phyloP scores from a whole-genome alignment of 2,797 vertebrate species.

The Steatocranus sp. region DNA sequence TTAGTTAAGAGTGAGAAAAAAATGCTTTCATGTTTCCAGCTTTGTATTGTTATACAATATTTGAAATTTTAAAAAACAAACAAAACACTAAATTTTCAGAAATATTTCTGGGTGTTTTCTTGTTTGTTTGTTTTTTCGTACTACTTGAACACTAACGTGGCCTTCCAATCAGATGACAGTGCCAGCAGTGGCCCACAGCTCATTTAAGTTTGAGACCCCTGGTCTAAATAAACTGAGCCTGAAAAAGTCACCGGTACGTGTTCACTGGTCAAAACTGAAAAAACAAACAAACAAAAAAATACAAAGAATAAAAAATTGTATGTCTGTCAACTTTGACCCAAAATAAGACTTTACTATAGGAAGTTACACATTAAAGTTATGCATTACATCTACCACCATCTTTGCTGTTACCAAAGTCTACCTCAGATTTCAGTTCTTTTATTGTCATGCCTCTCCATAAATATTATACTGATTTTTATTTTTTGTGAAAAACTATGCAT shows the following conservation, averaged over 20 bases:
- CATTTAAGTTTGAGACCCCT: neutral
- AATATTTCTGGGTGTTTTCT: neutral
- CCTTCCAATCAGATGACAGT: neutral
- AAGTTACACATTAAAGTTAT: neutral
- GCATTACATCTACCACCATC: neutral
- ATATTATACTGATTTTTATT: neutral
- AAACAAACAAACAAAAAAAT: accelerated
- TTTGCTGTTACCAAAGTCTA: neutral
- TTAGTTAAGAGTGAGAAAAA: neutral
- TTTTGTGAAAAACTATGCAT: neutral
- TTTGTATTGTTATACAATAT: no score
- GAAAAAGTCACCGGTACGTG: neutral
- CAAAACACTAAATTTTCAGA: no score
- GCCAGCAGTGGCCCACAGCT: neutral
- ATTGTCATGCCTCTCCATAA: neutral
- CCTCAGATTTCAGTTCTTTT: neutral
- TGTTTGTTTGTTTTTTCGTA: neutral
- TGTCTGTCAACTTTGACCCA: neutral
- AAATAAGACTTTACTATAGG: neutral
- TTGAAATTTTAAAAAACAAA: no score
- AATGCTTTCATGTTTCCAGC: no score
- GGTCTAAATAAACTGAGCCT: neutral
- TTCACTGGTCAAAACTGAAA: neutral
- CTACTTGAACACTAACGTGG: neutral
- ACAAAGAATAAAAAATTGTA: neutral